A percentile compares a stretch with the other conserved stretches of the same genome.
Conservation (phyloP, 2,113 vertebrate species). For the Terrapene triunguis region DNA sequence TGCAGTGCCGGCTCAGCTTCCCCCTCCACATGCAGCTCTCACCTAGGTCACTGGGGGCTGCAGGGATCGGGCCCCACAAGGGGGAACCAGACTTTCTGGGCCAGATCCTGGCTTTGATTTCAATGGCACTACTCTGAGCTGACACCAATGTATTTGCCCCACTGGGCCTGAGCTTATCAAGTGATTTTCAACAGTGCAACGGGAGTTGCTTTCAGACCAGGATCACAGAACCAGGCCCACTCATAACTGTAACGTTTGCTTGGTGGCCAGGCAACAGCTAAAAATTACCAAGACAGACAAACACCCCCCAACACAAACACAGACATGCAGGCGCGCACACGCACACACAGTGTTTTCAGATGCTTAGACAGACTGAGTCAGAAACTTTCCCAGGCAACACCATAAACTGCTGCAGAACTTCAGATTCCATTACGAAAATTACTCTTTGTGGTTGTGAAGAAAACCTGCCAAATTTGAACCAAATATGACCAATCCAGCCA, state of each 20-base stretch:
- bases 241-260: not conserved
- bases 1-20: not conserved
- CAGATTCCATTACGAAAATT: not conserved
- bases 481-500: not conserved
- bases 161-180: not conserved
- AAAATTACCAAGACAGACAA: not conserved
- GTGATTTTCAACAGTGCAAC: not conserved
- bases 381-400: not conserved
- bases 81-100: not conserved
- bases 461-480: not conserved
- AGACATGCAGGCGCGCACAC: fast-evolving
- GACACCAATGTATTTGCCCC: not conserved
- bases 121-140: not conserved
- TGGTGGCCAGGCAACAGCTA: not conserved
- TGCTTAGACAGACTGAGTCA: not conserved
- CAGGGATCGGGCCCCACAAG: too few relatives aligned
- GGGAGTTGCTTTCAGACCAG: not conserved
- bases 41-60: not conserved
- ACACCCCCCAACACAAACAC: not conserved
- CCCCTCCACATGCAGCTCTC: not conserved
- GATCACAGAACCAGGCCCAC: not conserved
- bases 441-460: not conserved
- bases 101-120: not conserved
- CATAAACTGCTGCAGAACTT: not conserved
- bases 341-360: not conserved